Base-by-base conservation (phyloP, 2,888 invertebrate genomes). In the Cinara cedri region DNA sequence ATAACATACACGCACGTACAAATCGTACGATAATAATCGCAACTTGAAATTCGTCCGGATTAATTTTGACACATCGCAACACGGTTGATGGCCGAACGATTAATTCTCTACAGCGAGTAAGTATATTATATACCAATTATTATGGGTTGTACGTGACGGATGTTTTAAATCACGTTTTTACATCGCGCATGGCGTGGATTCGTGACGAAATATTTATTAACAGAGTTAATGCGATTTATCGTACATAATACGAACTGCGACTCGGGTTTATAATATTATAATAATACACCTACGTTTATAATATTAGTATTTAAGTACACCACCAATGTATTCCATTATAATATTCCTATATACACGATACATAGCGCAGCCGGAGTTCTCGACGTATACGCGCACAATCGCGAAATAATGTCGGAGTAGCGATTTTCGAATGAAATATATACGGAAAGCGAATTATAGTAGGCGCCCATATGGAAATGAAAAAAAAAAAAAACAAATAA, bases 121-220 rank as follows among this genome's bases (percentile, higher is more conserved):
- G 34, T 34, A 34, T 6, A 34, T 6, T n/a, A 6, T 34, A 34
- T 34, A 34, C 34, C 34, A n/a, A n/a, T n/a, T n/a, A n/a, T n/a
- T n/a, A n/a, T n/a, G n/a, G n/a, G n/a, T n/a, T 46, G 6, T 26
- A 19, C 2, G 13, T 13, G 34, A 34, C 6, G n/a, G 16, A 60
- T 72, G 16, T 42, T 72, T 26, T 46, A 46, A 60, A 72, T 72
- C 19, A 46, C 57, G 26, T 72, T 60, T 13, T n/a, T n/a, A n/a
- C n/a, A 13, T 49, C 26, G 26, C 57, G 26, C n/a, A 6, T 34
- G 34, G 34, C n/a, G 26, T 26, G 26, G 19, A 46, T 26, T 57
- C 8, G 8, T 60, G 26, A 60, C 16, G 16, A 60, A 14, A 68
- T 26, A 49, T 49, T 62, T 62, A 49, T 49, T 72, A 46, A 46